A percentile compares a stretch with the other conserved stretches of the same genome.
These are phyloP conservation scores for Rosalia funebris DNA, from an alignment of 2,888 invertebrate genomes.

Conservation along the genomic window DNA sequence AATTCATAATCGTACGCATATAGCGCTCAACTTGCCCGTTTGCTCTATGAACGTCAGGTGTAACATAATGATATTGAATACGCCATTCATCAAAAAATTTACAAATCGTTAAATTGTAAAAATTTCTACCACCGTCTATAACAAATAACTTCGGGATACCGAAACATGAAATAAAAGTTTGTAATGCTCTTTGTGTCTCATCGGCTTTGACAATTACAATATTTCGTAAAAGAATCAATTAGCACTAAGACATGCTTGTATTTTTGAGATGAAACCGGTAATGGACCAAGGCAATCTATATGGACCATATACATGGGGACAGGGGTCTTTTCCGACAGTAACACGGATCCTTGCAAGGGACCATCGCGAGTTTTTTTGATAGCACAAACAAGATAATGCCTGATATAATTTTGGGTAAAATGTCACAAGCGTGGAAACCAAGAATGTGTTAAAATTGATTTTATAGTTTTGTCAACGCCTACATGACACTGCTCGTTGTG, in stretches of 20 bases:
- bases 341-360: background rate
- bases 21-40: too few relatives aligned
- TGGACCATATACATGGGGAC: conserved; percentile 32
- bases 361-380: background rate
- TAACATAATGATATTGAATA: conserved; percentile 34
- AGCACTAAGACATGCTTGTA: conserved; percentile 37
- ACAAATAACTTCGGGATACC: conserved; percentile 27
- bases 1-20: too few relatives aligned
- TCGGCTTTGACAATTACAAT: conserved; percentile 32
- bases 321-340: background rate
- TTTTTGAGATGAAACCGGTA: conserved; percentile 27
- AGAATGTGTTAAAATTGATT: conserved; percentile 35
- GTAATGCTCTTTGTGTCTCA: conserved; percentile 28
- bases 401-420: conserved; percentile 37
- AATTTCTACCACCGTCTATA: conserved; percentile 34
- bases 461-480: conserved; percentile 39
- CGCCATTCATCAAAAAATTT: conserved; percentile 23
- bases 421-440: conserved; percentile 32
- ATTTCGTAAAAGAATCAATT: conserved; percentile 40
- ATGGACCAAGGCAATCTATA: conserved; percentile 38
- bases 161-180: conserved; percentile 28
- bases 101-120: conserved; percentile 26
- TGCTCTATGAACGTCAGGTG: too few relatives aligned
- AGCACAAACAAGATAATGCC: conserved; percentile 31
- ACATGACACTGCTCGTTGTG: conserved; percentile 45